Conservation (phyloP, 1,140 invertebrate genomes). For the Magallana angulata region DNA sequence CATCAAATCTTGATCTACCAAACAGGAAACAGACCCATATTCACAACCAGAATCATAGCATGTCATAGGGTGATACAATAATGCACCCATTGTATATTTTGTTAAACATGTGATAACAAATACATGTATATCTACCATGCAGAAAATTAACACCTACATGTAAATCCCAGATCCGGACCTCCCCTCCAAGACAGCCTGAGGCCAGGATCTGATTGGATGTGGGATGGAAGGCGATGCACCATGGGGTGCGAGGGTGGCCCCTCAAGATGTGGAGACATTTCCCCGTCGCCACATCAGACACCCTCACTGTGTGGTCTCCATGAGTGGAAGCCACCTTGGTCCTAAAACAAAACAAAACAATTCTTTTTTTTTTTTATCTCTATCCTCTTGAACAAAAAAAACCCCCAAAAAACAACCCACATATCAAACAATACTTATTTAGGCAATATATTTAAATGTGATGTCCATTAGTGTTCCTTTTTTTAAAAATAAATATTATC, state of each 20-base stretch:
- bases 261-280: conserved; percentile 88
- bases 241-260: conserved; percentile 93
- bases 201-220: conserved; percentile 90
- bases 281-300: conserved; percentile 88
- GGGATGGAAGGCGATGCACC: conserved; percentile 94
- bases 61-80: background rate
- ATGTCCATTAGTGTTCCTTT: too few relatives aligned
- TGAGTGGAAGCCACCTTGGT: conserved; percentile 92
- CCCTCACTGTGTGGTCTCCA: conserved; percentile 94
- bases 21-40: too few relatives aligned
- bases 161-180: conserved; percentile 95
- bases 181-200: conserved; percentile 92
- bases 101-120: too few relatives aligned
- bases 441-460: too few relatives aligned
- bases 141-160: conserved; percentile 81
- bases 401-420: too few relatives aligned
- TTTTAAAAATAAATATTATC: too few relatives aligned
- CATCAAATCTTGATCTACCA: background rate
- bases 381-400: too few relatives aligned
- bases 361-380: too few relatives aligned
- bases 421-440: too few relatives aligned
- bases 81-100: too few relatives aligned
- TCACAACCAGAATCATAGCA: too few relatives aligned
- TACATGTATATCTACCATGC: too few relatives aligned
- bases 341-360: conserved; percentile 78